Conservation (phyloP, 2,888 invertebrate genomes). For the Meandrusa payeni region DNA sequence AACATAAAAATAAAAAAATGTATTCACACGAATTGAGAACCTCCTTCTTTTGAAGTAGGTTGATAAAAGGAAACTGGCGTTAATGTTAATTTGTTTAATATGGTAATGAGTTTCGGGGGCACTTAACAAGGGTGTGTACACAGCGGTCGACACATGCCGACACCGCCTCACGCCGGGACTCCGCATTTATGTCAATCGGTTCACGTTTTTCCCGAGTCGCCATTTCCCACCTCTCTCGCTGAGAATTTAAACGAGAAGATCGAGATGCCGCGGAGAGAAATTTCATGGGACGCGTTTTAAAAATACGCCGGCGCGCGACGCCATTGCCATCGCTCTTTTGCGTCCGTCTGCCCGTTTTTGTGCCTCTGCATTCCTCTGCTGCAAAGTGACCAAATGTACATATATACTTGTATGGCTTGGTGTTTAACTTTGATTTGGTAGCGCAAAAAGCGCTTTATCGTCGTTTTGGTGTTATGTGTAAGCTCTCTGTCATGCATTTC, state of each 20-base stretch:
- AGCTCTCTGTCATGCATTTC: too few species aligned
- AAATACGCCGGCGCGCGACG: slow-evolving; percentile 34
- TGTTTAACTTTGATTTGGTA: slow-evolving; percentile 8
- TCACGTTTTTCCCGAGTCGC: slow-evolving; percentile 56
- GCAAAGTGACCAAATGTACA: slow-evolving; percentile 28
- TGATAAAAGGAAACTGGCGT: too few species aligned
- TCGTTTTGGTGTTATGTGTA: too few species aligned
- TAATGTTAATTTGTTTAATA: slow-evolving; percentile 51
- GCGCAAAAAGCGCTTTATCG: too few species aligned
- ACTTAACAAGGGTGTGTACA: slow-evolving; percentile 41
- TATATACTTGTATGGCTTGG: too few species aligned
- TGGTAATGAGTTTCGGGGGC: slow-evolving; percentile 56
- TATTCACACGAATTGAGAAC: too few species aligned
- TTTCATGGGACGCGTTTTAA: slow-evolving; percentile 44
- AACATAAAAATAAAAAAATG: too few species aligned
- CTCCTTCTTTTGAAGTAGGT: too few species aligned
- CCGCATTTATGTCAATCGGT: slow-evolving; percentile 57
- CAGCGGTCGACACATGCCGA: slow-evolving; percentile 63
- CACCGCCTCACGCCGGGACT: slow-evolving; percentile 59
- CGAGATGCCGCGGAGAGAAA: slow-evolving; percentile 53
- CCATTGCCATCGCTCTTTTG: slow-evolving; percentile 34
- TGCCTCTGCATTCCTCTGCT: slow-evolving; percentile 38
- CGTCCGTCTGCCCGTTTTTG: slow-evolving; percentile 34
- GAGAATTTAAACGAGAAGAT: slow-evolving; percentile 68
- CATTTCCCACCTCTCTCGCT: slow-evolving; percentile 64